These are phyloP conservation scores for Muscicapa comitata DNA, from an alignment of 2,797 vertebrate species.

Conservation along the genomic window DNA sequence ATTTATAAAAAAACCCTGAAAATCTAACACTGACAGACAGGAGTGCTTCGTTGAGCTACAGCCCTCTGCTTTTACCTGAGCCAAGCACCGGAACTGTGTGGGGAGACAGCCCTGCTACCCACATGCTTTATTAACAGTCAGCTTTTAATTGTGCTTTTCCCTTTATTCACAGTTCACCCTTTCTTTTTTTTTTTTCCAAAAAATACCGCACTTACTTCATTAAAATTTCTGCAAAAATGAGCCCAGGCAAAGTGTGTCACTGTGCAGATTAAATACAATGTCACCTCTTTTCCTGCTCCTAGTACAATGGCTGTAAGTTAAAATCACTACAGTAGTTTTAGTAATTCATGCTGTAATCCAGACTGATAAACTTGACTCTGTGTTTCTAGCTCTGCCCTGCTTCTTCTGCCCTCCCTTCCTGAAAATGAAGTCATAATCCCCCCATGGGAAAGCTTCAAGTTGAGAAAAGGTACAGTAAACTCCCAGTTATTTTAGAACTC, in stretches of 20 bases:
- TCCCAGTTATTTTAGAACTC: background rate
- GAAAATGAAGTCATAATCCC: background rate
- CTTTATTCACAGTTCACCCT: background rate
- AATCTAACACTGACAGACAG: constrained; percentile 42
- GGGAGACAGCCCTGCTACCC: background rate
- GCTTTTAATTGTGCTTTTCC: background rate
- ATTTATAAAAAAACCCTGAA: constrained; percentile 20
- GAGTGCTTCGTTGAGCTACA: background rate
- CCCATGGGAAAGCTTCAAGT: background rate
- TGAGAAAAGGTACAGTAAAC: background rate
- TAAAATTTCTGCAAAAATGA: background rate
- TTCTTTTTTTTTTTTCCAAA: background rate
- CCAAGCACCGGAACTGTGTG: accelerated
- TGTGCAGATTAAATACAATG: background rate
- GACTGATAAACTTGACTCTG: background rate
- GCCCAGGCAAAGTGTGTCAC: background rate
- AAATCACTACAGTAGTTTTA: background rate
- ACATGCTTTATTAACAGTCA: background rate
- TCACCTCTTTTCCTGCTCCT: background rate
- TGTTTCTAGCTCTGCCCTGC: background rate
- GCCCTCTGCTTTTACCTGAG: constrained; percentile 50
- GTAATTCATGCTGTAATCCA: background rate
- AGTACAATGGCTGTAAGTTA: background rate
- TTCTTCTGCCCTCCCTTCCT: background rate
- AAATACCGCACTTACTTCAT: background rate